These are phyloP conservation scores for Tanytarsus gracilentus DNA, from an alignment of 2,888 invertebrate species.

Conservation along the genomic window DNA sequence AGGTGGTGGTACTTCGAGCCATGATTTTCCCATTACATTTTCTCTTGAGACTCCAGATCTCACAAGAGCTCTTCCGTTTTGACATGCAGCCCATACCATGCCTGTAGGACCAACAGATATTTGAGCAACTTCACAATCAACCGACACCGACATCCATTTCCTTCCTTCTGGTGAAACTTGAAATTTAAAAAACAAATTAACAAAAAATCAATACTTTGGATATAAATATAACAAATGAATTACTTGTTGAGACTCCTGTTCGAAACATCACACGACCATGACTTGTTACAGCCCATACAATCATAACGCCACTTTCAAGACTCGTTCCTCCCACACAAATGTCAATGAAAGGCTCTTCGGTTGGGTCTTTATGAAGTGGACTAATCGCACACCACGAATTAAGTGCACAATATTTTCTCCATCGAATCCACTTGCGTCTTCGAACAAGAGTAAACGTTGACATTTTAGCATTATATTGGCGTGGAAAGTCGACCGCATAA, in stretches of 20 bases:
- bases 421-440: conserved; percentile 80
- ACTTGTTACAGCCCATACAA: conserved; percentile 90
- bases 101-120: conserved; percentile 80
- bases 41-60: conserved; percentile 77
- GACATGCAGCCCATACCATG: conserved; percentile 76
- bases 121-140: conserved; percentile 73
- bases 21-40: conserved; percentile 52
- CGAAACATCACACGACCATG: conserved; percentile 84
- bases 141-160: conserved; percentile 70
- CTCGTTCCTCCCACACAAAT: conserved; percentile 77
- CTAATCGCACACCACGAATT: conserved; percentile 90
- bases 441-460: conserved; percentile 87
- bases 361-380: conserved; percentile 79
- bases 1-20: conserved; percentile 74
- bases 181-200: too few relatives aligned
- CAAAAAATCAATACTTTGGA: too few relatives aligned
- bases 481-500: conserved; percentile 86
- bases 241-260: conserved; percentile 66
- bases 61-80: conserved; percentile 74
- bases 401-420: conserved; percentile 77
- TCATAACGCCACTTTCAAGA: conserved; percentile 61
- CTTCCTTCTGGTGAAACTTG: conserved; percentile 82
- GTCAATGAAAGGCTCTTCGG: conserved; percentile 87
- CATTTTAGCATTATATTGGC: conserved; percentile 64
- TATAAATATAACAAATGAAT: too few relatives aligned